These are phyloP conservation scores for Pantherophis vulpinus DNA, from an alignment of 2,797 vertebrate genomes.

Conservation along the genomic window DNA sequence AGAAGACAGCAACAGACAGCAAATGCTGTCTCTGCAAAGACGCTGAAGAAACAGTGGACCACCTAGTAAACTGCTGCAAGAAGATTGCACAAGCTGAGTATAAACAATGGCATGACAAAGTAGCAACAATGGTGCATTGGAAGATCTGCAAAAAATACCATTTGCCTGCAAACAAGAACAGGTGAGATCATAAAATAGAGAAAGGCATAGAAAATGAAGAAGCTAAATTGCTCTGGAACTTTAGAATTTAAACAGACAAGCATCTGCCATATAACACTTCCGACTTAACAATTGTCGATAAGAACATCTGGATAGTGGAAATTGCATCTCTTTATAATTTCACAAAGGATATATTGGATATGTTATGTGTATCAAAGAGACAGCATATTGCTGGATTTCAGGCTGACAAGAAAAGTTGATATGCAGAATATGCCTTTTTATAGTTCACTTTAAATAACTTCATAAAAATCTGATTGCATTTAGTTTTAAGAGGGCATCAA, in stretches of 20 bases:
- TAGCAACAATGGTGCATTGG: neutral
- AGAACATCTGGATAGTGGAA: neutral
- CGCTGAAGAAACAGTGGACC: neutral
- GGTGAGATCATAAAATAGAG: neutral
- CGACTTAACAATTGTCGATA: neutral
- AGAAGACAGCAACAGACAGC: neutral
- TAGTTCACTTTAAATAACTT: neutral
- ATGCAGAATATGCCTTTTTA: neutral
- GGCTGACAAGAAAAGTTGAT: neutral
- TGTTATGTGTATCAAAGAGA: neutral
- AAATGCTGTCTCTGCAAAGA: neutral
- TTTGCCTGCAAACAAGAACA: neutral
- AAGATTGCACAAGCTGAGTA: neutral
- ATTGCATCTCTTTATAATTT: neutral
- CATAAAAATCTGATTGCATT: neutral
- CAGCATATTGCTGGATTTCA: neutral
- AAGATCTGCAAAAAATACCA: neutral
- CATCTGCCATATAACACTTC: neutral
- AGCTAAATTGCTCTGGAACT: neutral
- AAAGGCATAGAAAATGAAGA: neutral
- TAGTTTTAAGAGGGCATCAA: neutral
- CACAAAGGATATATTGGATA: neutral
- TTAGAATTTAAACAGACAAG: neutral
- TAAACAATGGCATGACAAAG: neutral
- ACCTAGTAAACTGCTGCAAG: neutral